Conservation (phyloP, 53 echinoderm and acorn worm species). For the Apostichopus leukothele region DNA sequence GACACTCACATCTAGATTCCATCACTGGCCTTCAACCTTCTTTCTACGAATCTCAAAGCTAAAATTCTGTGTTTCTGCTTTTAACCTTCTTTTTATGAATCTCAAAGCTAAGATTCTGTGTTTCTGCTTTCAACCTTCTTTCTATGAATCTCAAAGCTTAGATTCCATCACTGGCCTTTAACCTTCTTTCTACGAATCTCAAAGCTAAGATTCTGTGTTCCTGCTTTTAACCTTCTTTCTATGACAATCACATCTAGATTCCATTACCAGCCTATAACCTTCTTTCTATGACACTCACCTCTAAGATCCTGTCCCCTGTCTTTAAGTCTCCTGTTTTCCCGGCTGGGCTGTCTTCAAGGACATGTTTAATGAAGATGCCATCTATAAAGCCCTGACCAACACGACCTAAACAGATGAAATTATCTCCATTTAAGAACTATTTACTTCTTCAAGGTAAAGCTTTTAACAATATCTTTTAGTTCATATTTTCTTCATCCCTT, state of each 20-base stretch:
- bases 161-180: conserved; percentile 46
- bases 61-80: conserved; percentile 46
- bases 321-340: conserved; percentile 82
- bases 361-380: conserved; percentile 98
- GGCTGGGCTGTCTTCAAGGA: conserved; percentile 89
- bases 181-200: conserved; percentile 20
- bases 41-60: not conserved
- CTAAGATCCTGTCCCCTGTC: conserved; percentile 90
- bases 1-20: conserved; percentile 44
- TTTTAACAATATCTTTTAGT: not conserved
- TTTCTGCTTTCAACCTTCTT: not conserved
- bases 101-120: conserved; percentile 81
- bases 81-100: not conserved
- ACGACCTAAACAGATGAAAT: conserved; percentile 57
- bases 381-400: conserved; percentile 72
- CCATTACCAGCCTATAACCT: not conserved
- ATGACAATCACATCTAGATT: conserved; percentile 41
- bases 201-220: conserved; percentile 75
- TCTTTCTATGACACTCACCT: conserved; percentile 60
- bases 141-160: conserved; percentile 90
- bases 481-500: no score
- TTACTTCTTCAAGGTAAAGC: not conserved
- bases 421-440: not conserved
- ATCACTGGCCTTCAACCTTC: not conserved
- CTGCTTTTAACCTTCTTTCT: not conserved